A percentile compares a stretch with the other conserved stretches of the same genome.
phyloP scores from a whole-genome alignment of 1,140 invertebrate genomes.

The Pseudomyrmex cubaensis region DNA sequence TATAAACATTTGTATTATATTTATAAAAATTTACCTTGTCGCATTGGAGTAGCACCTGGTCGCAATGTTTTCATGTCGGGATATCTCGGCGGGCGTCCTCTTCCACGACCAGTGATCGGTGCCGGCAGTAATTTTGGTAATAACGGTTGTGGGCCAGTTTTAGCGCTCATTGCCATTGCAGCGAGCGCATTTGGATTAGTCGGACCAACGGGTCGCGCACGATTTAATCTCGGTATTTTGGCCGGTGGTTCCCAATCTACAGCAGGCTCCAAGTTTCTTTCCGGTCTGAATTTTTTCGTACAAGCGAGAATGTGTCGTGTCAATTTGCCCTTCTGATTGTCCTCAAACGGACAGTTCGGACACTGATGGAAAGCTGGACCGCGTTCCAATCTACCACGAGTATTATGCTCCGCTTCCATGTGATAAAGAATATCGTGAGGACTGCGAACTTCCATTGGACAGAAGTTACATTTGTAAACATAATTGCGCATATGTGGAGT shows the following conservation, averaged over 20 bases:
- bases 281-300: conserved; percentile 95
- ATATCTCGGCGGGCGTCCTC: conserved; percentile 82
- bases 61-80: conserved; percentile 81
- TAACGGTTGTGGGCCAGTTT: conserved; percentile 84
- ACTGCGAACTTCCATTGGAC: conserved; percentile 92
- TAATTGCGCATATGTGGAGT: conserved; percentile 96
- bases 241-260: conserved; percentile 96
- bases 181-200: conserved; percentile 82
- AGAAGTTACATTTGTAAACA: conserved; percentile 95
- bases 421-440: conserved; percentile 96
- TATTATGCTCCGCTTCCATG: conserved; percentile 95
- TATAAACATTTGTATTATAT: neutral
- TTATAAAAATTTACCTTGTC: conserved; percentile 76
- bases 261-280: conserved; percentile 93
- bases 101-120: conserved; percentile 80
- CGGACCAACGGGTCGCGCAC: conserved; percentile 84
- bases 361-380: conserved; percentile 96
- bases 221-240: conserved; percentile 92
- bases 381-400: conserved; percentile 92
- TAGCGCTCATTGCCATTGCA: conserved; percentile 81
- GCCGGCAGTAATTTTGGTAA: conserved; percentile 85
- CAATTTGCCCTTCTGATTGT: conserved; percentile 97
- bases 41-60: conserved; percentile 77
- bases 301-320: conserved; percentile 95
- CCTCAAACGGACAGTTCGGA: conserved; percentile 97